Evolutionary conservation across 2,113 vertebrate genomes (phyloP).

Genomic region (Chionodraco myersi): DNA sequence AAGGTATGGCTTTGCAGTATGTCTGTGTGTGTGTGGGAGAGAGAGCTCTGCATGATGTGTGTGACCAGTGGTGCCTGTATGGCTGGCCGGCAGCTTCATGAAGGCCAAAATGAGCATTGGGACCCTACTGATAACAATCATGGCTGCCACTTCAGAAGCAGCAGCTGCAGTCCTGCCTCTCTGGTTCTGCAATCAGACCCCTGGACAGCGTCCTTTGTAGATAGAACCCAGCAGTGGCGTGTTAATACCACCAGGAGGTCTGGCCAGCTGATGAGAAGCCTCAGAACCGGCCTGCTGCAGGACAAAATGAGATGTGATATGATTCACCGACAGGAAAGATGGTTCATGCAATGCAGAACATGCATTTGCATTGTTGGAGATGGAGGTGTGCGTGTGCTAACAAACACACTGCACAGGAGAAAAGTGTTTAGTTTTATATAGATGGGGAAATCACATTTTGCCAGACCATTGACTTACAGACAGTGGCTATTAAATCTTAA

Average conservation of each 20-base stretch:
- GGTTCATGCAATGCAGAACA: constrained; percentile 22
- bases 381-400: not conserved
- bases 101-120: constrained; percentile 30
- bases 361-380: constrained; percentile 1
- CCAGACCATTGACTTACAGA: not conserved
- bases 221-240: constrained; percentile 10
- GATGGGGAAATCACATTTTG: too few relatives aligned
- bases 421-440: too few relatives aligned
- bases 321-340: constrained; percentile 22
- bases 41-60: not conserved
- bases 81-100: constrained; percentile 13
- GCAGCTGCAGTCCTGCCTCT: constrained; percentile 53
- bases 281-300: constrained; percentile 18
- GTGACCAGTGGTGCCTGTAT: constrained; percentile 25
- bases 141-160: constrained; percentile 51
- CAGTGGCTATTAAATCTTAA: not conserved
- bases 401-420: not conserved
- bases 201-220: constrained; percentile 49
- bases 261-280: constrained; percentile 62
- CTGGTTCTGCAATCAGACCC: constrained; percentile 72
- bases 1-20: constrained; percentile 84
- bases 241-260: constrained; percentile 35
- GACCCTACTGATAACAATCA: constrained; percentile 63
- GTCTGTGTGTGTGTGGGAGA: not conserved
- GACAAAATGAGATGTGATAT: constrained; percentile 19